phyloP scores from a whole-genome alignment of 2,797 vertebrate genomes.

The Anguilla obscura region DNA sequence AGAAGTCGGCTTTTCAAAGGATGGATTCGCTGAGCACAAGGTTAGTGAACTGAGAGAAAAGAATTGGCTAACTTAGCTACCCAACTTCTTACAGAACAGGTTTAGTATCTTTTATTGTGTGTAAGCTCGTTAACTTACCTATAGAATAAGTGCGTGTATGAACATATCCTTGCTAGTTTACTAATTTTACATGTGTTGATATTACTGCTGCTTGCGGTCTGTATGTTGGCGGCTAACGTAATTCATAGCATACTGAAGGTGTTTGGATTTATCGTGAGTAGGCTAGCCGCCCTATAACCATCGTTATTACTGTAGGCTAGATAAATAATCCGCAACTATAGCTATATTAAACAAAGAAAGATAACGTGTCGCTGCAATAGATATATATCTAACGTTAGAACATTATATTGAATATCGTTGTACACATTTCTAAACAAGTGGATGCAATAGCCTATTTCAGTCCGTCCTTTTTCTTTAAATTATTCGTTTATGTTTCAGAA shows the following conservation, averaged over 20 bases:
- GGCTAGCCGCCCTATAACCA: too few species aligned
- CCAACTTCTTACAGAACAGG: background rate
- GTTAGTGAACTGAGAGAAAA: constrained; percentile 34
- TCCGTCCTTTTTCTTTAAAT: background rate
- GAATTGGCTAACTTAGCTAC: background rate
- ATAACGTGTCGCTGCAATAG: background rate
- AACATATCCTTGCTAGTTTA: too few species aligned
- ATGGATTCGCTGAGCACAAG: constrained; percentile 31
- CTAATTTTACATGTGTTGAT: too few species aligned
- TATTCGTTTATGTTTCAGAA: background rate
- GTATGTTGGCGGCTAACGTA: too few species aligned
- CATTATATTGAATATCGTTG: background rate
- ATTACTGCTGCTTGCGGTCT: too few species aligned
- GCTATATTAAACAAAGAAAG: background rate
- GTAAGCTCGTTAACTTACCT: too few species aligned
- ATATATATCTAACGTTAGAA: background rate
- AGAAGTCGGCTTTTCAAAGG: constrained; percentile 19
- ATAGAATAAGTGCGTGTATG: too few species aligned
- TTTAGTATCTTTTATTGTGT: background rate
- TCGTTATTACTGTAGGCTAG: too few species aligned
- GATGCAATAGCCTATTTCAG: background rate
- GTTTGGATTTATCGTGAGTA: too few species aligned
- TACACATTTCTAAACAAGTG: background rate
- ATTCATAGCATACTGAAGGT: too few species aligned
- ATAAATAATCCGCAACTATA: too few species aligned